Percentiles rank a stretch among this genome's conserved stretches.
phyloP scores from a whole-genome alignment of 2,797 vertebrate genomes.

The Mastacembelus armatus region DNA sequence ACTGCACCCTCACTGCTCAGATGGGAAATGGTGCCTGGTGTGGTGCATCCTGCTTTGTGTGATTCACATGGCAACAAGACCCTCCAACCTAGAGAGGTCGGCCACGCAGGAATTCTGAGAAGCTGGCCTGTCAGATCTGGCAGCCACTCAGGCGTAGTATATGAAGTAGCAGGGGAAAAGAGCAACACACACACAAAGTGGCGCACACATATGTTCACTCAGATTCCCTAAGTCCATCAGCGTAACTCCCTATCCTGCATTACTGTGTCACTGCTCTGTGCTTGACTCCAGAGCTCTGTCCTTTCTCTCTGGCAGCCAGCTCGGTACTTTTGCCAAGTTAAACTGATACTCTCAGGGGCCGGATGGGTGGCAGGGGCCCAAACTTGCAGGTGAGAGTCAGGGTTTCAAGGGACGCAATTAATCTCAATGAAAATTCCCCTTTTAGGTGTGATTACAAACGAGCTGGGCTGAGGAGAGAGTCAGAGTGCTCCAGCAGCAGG shows the following conservation, averaged over 20 bases:
- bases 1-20: conserved; percentile 22
- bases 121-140: conserved; percentile 74
- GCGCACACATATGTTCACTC: conserved; percentile 40
- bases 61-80: conserved; percentile 78
- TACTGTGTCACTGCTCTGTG: conserved; percentile 56
- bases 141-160: conserved; percentile 72
- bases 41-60: conserved; percentile 52
- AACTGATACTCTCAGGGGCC: conserved; percentile 72
- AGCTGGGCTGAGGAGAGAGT: conserved; percentile 44
- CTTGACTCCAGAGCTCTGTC: conserved; percentile 38
- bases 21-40: conserved; percentile 26
- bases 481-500: conserved; percentile 33
- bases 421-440: conserved; percentile 72
- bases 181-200: conserved; percentile 30
- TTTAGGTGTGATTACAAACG: conserved; percentile 76
- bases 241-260: conserved; percentile 40
- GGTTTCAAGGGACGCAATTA: conserved; percentile 76
- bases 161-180: conserved; percentile 46
- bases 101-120: conserved; percentile 71
- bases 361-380: conserved; percentile 49
- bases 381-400: conserved; percentile 43
- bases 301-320: conserved; percentile 52
- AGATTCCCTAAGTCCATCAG: conserved; percentile 69
- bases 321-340: conserved; percentile 68
- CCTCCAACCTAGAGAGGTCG: conserved; percentile 69